These are phyloP conservation scores for Axis porcinus DNA, from an alignment of 2,113 vertebrate genomes.

Conservation along the genomic window DNA sequence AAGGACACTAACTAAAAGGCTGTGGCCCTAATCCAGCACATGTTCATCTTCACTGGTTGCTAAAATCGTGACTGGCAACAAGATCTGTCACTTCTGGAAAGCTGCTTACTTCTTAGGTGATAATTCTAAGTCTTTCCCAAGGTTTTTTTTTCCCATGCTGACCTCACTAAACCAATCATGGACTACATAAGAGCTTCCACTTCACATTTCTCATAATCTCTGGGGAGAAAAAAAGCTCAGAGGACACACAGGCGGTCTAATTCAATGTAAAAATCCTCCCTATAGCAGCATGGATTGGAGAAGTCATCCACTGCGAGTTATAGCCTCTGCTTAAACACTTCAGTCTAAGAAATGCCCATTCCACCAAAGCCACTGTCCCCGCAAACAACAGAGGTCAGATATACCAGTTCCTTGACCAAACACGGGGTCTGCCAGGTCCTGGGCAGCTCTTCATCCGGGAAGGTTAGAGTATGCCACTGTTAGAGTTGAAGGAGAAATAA, in stretches of 20 bases:
- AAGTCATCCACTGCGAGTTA: neutral
- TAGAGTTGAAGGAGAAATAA: neutral
- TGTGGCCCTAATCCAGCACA: constrained; percentile 44
- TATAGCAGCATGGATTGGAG: neutral
- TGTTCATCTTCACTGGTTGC: neutral
- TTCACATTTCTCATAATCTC: constrained; percentile 1
- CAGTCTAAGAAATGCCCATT: neutral
- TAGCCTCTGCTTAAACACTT: neutral
- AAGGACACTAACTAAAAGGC: constrained; percentile 12
- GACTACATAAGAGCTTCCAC: neutral
- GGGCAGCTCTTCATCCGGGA: neutral
- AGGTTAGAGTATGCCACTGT: neutral
- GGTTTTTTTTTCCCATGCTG: neutral
- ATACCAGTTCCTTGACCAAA: neutral
- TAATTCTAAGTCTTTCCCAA: neutral
- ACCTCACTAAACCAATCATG: constrained; percentile 3
- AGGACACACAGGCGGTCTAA: neutral
- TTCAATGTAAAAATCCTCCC: neutral
- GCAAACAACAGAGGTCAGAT: neutral
- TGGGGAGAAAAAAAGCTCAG: neutral
- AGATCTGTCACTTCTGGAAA: constrained; percentile 24
- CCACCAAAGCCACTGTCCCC: neutral
- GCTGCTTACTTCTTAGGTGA: constrained; percentile 30
- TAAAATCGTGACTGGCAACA: constrained; percentile 44
- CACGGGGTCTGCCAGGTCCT: neutral